These are phyloP conservation scores for Eulithis testata DNA, from an alignment of 2,888 invertebrate species.

Conservation along the genomic window DNA sequence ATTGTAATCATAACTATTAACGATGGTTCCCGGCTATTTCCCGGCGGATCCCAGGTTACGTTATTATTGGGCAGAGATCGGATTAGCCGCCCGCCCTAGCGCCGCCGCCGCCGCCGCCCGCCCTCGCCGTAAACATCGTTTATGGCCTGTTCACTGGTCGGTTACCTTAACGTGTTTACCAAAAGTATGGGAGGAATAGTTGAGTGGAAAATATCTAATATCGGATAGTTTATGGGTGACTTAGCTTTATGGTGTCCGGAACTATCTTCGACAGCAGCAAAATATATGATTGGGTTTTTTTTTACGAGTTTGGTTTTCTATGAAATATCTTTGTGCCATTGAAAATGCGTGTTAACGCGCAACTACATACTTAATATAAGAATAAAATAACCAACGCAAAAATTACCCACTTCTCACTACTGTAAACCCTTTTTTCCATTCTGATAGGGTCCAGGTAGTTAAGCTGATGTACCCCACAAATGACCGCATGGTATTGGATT, in stretches of 20 bases:
- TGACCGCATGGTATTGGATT: not conserved
- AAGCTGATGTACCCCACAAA: too few relatives aligned
- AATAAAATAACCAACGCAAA: too few relatives aligned
- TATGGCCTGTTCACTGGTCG: slow-evolving; percentile 28
- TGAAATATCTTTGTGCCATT: too few relatives aligned
- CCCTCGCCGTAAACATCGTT: slow-evolving; percentile 27
- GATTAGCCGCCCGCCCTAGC: slow-evolving; percentile 17
- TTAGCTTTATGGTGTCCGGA: slow-evolving; percentile 2
- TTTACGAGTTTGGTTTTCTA: too few relatives aligned
- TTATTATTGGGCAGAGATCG: slow-evolving; percentile 29
- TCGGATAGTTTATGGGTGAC: slow-evolving; percentile 17
- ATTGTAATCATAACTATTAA: slow-evolving; percentile 31
- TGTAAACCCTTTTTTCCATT: too few relatives aligned
- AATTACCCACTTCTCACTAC: too few relatives aligned
- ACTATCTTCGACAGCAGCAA: slow-evolving; percentile 1
- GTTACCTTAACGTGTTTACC: slow-evolving; percentile 32
- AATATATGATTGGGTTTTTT: not conserved
- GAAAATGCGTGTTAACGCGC: too few relatives aligned
- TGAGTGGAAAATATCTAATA: slow-evolving; percentile 22
- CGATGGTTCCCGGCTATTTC: slow-evolving; percentile 22
- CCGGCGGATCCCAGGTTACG: slow-evolving; percentile 28
- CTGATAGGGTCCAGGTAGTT: too few relatives aligned
- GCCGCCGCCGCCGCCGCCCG: slow-evolving; percentile 1
- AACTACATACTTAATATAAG: too few relatives aligned
- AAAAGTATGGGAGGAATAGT: slow-evolving; percentile 20